A percentile compares a stretch with the other conserved stretches of the same genome.
These are phyloP conservation scores for Coboldia fuscipes DNA, from an alignment of 1,140 invertebrate genomes.

Conservation along the genomic window DNA sequence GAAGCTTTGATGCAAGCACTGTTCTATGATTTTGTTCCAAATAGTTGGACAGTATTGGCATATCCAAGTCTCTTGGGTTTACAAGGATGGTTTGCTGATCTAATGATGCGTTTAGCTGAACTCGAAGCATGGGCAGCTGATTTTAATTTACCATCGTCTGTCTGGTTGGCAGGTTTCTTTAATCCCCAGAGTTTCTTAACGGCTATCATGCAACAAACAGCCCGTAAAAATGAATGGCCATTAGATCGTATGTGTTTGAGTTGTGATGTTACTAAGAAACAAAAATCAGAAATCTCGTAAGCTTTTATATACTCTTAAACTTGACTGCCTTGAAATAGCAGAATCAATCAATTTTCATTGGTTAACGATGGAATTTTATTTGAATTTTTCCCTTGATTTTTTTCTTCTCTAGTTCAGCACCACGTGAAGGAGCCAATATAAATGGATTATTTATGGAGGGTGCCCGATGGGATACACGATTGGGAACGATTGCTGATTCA, in stretches of 20 bases:
- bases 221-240: slow-evolving; percentile 86
- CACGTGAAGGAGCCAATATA: slow-evolving; percentile 78
- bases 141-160: slow-evolving; percentile 57
- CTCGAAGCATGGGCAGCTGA: slow-evolving; percentile 58
- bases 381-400: too few species aligned
- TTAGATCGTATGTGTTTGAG: slow-evolving; percentile 88
- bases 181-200: slow-evolving; percentile 94
- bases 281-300: slow-evolving; percentile 61
- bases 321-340: too few species aligned
- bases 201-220: slow-evolving; percentile 92
- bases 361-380: too few species aligned
- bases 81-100: slow-evolving; percentile 73
- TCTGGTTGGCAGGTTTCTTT: slow-evolving; percentile 89
- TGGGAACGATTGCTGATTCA: slow-evolving; percentile 60
- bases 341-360: too few species aligned
- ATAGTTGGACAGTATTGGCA: slow-evolving; percentile 60
- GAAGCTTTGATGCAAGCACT: slow-evolving; percentile 64
- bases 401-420: slow-evolving; percentile 33
- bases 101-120: slow-evolving; percentile 55
- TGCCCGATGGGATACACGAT: slow-evolving; percentile 66
- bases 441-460: slow-evolving; percentile 86
- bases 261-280: slow-evolving; percentile 86
- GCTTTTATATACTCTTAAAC: slow-evolving; percentile 3
- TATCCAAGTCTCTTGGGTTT: slow-evolving; percentile 76
- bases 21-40: slow-evolving; percentile 71